Evolutionary conservation across 2,888 invertebrate species (phyloP).

Genomic region (Salpingus planirostris): DNA sequence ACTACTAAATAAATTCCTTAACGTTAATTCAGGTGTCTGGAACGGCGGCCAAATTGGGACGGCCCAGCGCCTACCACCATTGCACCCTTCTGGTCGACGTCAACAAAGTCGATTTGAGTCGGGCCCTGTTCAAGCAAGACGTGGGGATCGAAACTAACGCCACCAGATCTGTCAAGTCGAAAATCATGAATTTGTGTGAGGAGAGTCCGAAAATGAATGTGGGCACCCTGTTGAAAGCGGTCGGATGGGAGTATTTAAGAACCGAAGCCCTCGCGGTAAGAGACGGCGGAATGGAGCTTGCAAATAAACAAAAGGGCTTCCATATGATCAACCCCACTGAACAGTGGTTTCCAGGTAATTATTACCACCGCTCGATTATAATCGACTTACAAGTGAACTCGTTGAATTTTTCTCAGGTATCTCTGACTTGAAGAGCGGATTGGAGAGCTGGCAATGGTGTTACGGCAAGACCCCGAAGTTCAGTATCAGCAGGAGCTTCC

Average conservation of each 20-base stretch:
- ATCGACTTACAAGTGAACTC: too few relatives aligned
- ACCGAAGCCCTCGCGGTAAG: conserved; percentile 57
- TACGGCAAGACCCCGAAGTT: conserved; percentile 83
- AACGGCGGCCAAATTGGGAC: conserved; percentile 86
- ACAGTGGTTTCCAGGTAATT: conserved; percentile 63
- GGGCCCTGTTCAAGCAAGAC: conserved; percentile 65
- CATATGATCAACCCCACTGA: conserved; percentile 80
- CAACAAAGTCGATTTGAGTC: conserved; percentile 64
- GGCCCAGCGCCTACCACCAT: conserved; percentile 90
- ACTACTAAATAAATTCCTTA: too few relatives aligned
- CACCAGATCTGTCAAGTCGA: conserved; percentile 72
- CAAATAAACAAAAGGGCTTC: conserved; percentile 73
- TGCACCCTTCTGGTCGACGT: conserved; percentile 88
- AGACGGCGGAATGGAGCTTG: conserved; percentile 63
- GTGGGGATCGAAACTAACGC: conserved; percentile 79
- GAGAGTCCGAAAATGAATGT: conserved; percentile 62
- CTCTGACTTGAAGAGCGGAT: conserved; percentile 50
- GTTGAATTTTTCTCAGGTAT: conserved; percentile 10
- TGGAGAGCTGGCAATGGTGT: conserved; percentile 80
- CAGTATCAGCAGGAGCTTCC: conserved; percentile 57
- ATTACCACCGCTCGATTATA: too few relatives aligned
- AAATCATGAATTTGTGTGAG: conserved; percentile 75
- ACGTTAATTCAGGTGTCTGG: conserved; percentile 73
- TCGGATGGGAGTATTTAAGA: conserved; percentile 77
- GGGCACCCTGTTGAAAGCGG: conserved; percentile 63